Evolutionary conservation across 2,888 invertebrate species (phyloP), one percentile per base, ranked within the genome.

Genomic region (Tetragonisca angustula): DNA sequence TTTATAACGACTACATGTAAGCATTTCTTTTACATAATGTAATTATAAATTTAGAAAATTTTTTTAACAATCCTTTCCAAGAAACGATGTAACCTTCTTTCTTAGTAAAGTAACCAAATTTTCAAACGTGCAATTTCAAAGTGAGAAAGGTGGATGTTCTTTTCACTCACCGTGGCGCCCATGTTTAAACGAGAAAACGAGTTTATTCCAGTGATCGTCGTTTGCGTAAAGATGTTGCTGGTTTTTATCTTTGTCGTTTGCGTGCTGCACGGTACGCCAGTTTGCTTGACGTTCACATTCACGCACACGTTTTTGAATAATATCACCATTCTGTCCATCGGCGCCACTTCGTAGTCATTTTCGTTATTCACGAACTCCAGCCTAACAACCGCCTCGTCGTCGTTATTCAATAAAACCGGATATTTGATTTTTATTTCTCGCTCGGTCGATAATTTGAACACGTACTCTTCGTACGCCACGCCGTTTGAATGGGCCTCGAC

Each of bases 401-500:
- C 24, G 43, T 68, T 43, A 24, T 61, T 74, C 11, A 61, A 64
- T 17, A 11, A n/a, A 13, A 79, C 36, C 0, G 67, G 77, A 82
- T 81, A 88, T 79, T 91, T 91, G 19, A 91, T 73, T 81, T 88
- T 90, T 19, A 91, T 89, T 69, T 90, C 85, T 11, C 87, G 86
- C 64, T 79, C 76, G 11, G 69, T 80, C 9, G 89, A 86, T n/a
- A 91, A 79, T 27, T 72, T 83, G 21, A 90, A 79, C n/a, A 91
- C 83, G 69, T 91, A 91, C 69, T 92, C 92, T n/a, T 90, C 87
- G 77, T 87, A 90, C 17, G 77, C 83, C 54, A 87, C 73, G 15
- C 91, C 91, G 68, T 91, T 91, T n/a, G 77, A 87, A 82, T 92
- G 92, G 3, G 91, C 90, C 54, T 90, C 88, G 59, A 91, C 81